Evolutionary conservation across 2,113 vertebrate species (phyloP).

Genomic region (Hippocampus comes): DNA sequence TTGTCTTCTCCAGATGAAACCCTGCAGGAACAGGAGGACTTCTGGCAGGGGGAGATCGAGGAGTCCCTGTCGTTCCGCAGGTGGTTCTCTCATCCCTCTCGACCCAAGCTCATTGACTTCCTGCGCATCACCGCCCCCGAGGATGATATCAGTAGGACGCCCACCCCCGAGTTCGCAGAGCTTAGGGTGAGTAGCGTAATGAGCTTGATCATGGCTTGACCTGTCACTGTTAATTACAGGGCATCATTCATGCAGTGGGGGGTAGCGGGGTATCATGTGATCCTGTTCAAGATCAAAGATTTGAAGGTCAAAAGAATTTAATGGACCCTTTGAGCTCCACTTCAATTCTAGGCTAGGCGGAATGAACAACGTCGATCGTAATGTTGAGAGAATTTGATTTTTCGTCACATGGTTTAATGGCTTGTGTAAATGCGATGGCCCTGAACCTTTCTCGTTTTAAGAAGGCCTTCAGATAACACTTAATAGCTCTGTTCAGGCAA

Average conservation of each 20-base stretch:
- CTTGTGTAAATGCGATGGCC: not conserved
- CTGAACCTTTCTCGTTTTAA: not conserved
- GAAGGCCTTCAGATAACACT: not conserved
- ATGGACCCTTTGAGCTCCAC: not conserved
- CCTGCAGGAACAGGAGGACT: conserved; percentile 51
- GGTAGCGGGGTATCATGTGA: not conserved
- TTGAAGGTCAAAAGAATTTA: not conserved
- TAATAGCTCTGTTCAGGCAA: not conserved
- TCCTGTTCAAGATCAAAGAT: not conserved
- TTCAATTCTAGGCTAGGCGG: not conserved
- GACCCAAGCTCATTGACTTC: conserved; percentile 58
- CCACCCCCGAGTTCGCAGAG: conserved; percentile 25
- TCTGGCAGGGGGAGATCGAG: conserved; percentile 63
- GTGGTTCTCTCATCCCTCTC: conserved; percentile 43
- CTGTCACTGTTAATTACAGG: not conserved
- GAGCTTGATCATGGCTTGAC: not conserved
- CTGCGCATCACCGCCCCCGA: conserved; percentile 51
- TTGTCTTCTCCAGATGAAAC: conserved; percentile 44
- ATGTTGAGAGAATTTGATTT: not conserved
- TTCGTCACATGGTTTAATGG: not conserved
- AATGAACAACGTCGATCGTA: not conserved
- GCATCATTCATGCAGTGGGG: not conserved
- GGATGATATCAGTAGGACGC: conserved; percentile 49
- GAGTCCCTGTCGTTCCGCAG: conserved; percentile 49
- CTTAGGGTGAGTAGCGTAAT: conserved; percentile 35